Percentiles rank a stretch among this genome's conserved stretches.
phyloP scores from a whole-genome alignment of 2,113 vertebrate genomes.

The Cepphus grylle region DNA sequence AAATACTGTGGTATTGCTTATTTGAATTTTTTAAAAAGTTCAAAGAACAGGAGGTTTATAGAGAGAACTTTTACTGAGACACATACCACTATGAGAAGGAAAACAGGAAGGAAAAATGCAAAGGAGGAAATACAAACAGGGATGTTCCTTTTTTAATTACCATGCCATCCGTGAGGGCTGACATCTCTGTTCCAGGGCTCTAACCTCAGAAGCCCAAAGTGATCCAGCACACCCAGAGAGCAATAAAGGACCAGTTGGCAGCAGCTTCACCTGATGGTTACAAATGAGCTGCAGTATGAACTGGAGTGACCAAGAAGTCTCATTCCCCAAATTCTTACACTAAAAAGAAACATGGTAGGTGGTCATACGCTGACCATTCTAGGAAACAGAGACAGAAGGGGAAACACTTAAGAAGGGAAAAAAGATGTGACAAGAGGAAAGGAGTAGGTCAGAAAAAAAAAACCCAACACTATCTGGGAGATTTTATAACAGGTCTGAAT shows the following conservation, averaged over 20 bases:
- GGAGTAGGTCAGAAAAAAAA: neutral
- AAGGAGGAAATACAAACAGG: neutral
- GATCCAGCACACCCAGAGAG: neutral
- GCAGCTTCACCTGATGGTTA: neutral
- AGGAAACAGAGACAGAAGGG: neutral
- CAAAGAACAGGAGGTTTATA: neutral
- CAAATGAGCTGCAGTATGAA: neutral
- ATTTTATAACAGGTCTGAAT: neutral
- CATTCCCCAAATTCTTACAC: neutral
- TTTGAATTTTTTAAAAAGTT: neutral
- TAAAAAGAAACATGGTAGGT: neutral
- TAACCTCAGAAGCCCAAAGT: neutral
- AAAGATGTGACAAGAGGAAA: neutral
- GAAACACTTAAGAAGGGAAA: neutral
- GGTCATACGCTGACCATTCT: neutral
- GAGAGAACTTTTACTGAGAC: neutral
- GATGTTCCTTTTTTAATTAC: neutral
- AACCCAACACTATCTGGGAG: neutral
- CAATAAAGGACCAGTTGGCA: neutral
- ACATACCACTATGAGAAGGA: neutral
- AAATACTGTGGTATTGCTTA: neutral
- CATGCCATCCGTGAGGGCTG: neutral
- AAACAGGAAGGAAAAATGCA: neutral
- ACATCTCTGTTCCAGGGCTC: neutral
- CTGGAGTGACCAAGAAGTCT: neutral